Evolutionary conservation across 1,140 invertebrate genomes (phyloP), one percentile per base, ranked within the genome.

Genomic region (Spodoptera frugiperda): DNA sequence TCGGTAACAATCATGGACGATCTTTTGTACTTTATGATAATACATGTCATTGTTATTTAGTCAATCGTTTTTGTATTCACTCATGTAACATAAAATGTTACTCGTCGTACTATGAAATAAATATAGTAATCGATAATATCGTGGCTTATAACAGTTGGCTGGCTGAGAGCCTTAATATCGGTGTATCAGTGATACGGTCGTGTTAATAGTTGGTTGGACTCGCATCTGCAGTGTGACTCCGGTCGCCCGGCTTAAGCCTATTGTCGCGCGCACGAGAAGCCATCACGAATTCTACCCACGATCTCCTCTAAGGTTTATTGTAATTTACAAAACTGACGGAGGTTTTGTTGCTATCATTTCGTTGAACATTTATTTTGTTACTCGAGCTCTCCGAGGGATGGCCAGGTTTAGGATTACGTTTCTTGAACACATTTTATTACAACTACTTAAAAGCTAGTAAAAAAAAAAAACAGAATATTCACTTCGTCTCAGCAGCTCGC

Each of bases 251-350:
- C 83, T 82, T 86, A 89, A 90, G 86, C 90, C 89, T 84, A 89
- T 90, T 90, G 90, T 92, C 87, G 85, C 51, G 81, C 82, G 73
- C 79, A 82, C 80, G 82, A 83, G 76, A 78, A 84, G 83, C 70
- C 86, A 91, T 91, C 91, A 88, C 74, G 84, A 85, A 92, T 92
- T 92, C 89, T 81, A 76, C 82, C 80, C 88, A 89, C 90, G 89
- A 89, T 86, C 85, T 79, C 76, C 85, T 87, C 79, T 88, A 88
- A 85, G 89, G 90, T 91, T 92, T 91, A 91, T 91, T 89, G 88
- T 93, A 91, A 93, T 91, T 93, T 93, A 91, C 87, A 91, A 92
- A 93, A 90, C 89, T 89, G 87, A 88, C 85, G 84, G 83, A 81
- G 86, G 86, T 87, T 89, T 92, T 88, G 82, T 85, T 82, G 82